Evolutionary conservation across 2,113 vertebrate genomes (phyloP).

Genomic region (Syngnathus scovelli): DNA sequence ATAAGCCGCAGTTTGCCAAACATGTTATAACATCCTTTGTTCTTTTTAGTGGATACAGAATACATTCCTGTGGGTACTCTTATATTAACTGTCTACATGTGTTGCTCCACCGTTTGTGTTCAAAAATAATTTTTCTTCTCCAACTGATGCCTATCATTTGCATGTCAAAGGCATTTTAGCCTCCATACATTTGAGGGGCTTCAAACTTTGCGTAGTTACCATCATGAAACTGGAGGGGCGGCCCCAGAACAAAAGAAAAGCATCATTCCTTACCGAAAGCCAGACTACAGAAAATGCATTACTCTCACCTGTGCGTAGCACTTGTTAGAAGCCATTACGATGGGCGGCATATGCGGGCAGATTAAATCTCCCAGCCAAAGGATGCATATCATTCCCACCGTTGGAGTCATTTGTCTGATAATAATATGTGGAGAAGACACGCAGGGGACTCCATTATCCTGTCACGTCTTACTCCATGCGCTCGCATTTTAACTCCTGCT

Average conservation of each 20-base stretch:
- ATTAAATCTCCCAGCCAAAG: conserved; percentile 62
- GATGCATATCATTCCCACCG: conserved; percentile 60
- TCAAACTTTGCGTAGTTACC: neutral
- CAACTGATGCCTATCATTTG: no score
- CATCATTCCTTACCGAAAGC: neutral
- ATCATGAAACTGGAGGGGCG: neutral
- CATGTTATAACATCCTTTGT: no score
- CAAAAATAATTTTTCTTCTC: no score
- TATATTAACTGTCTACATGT: no score
- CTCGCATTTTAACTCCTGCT: conserved; percentile 26
- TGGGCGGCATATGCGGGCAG: conserved; percentile 40
- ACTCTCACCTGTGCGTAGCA: no score
- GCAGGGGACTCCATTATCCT: conserved; percentile 24
- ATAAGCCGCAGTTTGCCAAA: no score
- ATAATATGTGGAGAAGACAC: conserved; percentile 47
- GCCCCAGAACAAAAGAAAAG: no score
- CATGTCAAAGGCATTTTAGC: no score
- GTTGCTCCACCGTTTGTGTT: no score
- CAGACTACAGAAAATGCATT: neutral
- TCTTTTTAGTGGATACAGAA: no score
- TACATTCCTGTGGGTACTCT: no score
- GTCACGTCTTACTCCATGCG: conserved; percentile 26
- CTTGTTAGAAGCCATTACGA: conserved; percentile 62
- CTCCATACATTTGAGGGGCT: neutral
- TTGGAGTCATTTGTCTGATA: conserved; percentile 64